A percentile compares a stretch with the other conserved stretches of the same genome.
These are phyloP conservation scores for Enteromius treurensis DNA, from an alignment of 2,797 vertebrate genomes.

Conservation along the genomic window DNA sequence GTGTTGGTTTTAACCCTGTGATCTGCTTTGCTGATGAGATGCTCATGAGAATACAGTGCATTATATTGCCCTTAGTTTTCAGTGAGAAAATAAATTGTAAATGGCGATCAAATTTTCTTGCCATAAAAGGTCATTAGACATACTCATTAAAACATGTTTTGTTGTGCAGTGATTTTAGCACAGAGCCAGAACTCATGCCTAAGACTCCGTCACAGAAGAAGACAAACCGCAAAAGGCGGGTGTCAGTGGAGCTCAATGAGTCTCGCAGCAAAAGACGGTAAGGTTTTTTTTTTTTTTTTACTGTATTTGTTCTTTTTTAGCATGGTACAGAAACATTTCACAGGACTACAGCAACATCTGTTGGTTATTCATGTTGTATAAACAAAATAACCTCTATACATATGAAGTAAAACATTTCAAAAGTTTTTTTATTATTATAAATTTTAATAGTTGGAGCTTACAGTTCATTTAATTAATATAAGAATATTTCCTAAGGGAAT, in stretches of 20 bases:
- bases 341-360: neutral
- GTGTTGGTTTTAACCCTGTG: neutral
- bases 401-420: no score
- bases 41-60: no score
- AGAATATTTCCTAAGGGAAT: no score
- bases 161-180: conserved; percentile 80
- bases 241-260: conserved; percentile 79
- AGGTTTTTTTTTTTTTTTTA: conserved; percentile 24
- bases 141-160: neutral
- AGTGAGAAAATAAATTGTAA: no score
- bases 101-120: neutral
- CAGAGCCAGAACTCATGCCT: conserved; percentile 89
- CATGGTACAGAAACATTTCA: neutral
- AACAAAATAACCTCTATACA: no score
- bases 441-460: no score
- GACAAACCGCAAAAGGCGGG: conserved; percentile 81
- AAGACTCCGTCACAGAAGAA: conserved; percentile 94
- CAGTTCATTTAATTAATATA: no score
- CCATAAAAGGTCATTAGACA: neutral
- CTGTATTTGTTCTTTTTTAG: neutral
- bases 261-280: conserved; percentile 82
- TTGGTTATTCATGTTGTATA: neutral
- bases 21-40: no score
- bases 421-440: no score
- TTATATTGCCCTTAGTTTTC: no score